These are phyloP conservation scores for Engystomops pustulosus DNA, from an alignment of 2,113 vertebrate genomes.

Conservation along the genomic window DNA sequence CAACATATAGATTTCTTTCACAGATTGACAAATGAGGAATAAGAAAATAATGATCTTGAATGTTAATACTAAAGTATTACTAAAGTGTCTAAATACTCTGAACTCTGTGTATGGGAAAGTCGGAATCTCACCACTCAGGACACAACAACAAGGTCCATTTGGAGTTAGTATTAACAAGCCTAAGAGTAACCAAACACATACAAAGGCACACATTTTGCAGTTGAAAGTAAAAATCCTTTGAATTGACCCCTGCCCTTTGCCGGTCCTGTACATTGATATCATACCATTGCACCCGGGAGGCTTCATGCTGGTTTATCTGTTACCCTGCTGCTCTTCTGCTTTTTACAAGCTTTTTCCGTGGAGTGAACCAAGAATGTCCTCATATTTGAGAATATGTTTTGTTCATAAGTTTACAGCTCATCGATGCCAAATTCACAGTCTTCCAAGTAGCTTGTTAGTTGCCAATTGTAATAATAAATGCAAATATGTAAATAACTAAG, in stretches of 20 bases:
- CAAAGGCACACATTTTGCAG: too few relatives aligned
- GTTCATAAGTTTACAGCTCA: neutral
- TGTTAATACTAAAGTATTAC: too few relatives aligned
- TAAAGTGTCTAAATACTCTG: too few relatives aligned
- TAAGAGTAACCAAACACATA: too few relatives aligned
- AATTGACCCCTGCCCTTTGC: neutral
- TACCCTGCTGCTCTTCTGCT: neutral
- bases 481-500: conserved; percentile 39
- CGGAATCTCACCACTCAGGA: too few relatives aligned
- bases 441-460: conserved; percentile 9
- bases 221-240: too few relatives aligned
- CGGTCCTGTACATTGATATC: neutral
- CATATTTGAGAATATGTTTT: conserved; percentile 19
- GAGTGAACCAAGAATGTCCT: neutral
- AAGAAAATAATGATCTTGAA: too few relatives aligned
- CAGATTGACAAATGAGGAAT: too few relatives aligned
- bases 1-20: too few relatives aligned
- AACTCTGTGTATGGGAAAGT: too few relatives aligned
- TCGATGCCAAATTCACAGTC: neutral
- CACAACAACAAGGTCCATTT: too few relatives aligned
- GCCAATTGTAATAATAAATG: conserved; percentile 29
- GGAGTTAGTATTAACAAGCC: too few relatives aligned
- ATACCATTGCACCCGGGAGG: neutral
- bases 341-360: neutral
- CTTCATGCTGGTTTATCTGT: neutral